These are phyloP conservation scores for Cephalopholis sonnerati DNA, from an alignment of 2,113 vertebrate genomes.

Conservation along the genomic window DNA sequence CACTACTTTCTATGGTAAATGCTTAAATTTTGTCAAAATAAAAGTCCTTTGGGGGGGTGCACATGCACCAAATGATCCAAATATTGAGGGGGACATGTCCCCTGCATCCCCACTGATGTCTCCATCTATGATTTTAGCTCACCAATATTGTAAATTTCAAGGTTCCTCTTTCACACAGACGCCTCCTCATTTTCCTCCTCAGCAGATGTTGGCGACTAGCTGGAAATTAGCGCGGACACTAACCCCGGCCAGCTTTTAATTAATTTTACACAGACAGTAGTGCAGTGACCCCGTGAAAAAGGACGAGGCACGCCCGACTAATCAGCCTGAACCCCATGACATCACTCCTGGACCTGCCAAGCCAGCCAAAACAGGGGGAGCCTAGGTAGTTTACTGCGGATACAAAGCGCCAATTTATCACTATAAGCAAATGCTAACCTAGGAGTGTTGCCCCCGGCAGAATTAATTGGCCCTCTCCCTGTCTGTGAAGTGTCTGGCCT, in stretches of 20 bases:
- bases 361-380: conserved; percentile 69
- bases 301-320: conserved; percentile 76
- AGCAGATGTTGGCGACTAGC: conserved; percentile 62
- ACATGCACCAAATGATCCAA: too few species aligned
- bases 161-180: conserved; percentile 7
- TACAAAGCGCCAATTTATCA: conserved; percentile 87
- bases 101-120: too few species aligned
- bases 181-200: conserved; percentile 38
- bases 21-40: too few species aligned
- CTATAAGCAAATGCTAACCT: conserved; percentile 87
- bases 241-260: conserved; percentile 81
- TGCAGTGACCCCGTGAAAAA: conserved; percentile 78
- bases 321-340: conserved; percentile 80
- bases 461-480: conserved; percentile 87
- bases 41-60: too few species aligned
- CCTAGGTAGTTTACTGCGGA: conserved; percentile 79
- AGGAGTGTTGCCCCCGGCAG: conserved; percentile 84
- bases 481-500: conserved; percentile 87
- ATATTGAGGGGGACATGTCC: too few species aligned
- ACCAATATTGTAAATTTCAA: background rate
- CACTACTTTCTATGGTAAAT: too few species aligned
- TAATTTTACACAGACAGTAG: conserved; percentile 83
- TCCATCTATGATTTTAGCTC: background rate
- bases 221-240: conserved; percentile 69
- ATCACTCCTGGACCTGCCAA: conserved; percentile 78